These are phyloP conservation scores for Ceyx melanurus DNA, from an alignment of 2,113 vertebrate species.

Conservation along the genomic window DNA sequence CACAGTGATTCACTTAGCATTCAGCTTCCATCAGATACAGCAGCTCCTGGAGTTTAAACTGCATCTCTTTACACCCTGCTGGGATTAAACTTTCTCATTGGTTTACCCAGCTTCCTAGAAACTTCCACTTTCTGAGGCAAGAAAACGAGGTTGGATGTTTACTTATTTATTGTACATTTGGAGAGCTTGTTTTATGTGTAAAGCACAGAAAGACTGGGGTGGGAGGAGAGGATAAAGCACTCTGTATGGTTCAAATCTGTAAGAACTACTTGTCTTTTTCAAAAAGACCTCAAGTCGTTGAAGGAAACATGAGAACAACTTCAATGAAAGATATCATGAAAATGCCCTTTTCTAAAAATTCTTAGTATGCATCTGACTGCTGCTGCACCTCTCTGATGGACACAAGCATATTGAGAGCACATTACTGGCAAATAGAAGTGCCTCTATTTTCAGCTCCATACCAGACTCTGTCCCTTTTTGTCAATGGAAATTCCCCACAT, in stretches of 20 bases:
- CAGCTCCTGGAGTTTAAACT: slow-evolving; percentile 8
- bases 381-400: not conserved
- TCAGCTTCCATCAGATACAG: slow-evolving; percentile 17
- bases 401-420: not conserved
- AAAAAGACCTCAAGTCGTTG: not conserved
- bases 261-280: not conserved
- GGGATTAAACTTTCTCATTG: slow-evolving; percentile 1
- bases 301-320: not conserved
- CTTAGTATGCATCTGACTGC: not conserved
- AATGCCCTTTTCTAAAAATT: not conserved
- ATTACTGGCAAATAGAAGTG: not conserved
- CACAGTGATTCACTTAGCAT: slow-evolving; percentile 45
- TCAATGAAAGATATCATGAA: not conserved
- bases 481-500: not conserved
- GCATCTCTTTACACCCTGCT: slow-evolving; percentile 21
- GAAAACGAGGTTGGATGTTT: not conserved
- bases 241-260: not conserved
- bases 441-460: not conserved
- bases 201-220: not conserved
- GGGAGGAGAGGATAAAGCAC: not conserved
- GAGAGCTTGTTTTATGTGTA: not conserved
- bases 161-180: not conserved
- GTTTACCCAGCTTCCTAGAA: not conserved
- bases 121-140: not conserved
- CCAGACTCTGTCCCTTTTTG: not conserved